Evolutionary conservation across 2,888 invertebrate species (phyloP).

Genomic region (Scaptomyza flava): DNA sequence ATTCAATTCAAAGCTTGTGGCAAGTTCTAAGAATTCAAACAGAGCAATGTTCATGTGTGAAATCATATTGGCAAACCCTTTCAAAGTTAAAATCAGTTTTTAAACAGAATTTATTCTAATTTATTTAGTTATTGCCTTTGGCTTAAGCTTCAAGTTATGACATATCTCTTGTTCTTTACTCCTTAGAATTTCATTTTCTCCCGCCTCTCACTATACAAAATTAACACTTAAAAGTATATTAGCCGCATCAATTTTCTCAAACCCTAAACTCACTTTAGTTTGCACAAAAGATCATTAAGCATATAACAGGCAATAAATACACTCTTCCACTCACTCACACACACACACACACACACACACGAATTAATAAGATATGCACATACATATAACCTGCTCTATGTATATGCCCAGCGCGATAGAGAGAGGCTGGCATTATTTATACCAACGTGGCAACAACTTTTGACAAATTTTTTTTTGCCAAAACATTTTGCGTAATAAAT

Average conservation of each 20-base stretch:
- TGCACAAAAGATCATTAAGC: conserved; percentile 64
- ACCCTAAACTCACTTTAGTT: conserved; percentile 14
- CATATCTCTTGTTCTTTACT: conserved; percentile 3
- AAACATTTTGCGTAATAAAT: conserved; percentile 78
- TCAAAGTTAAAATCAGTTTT: not conserved
- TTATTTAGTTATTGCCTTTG: too few species aligned
- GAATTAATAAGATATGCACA: conserved; percentile 3
- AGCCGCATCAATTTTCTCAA: conserved; percentile 45
- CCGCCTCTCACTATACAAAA: conserved; percentile 21
- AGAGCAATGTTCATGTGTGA: not conserved
- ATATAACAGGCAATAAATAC: conserved; percentile 45
- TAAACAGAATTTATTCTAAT: too few species aligned
- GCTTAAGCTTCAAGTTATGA: not conserved
- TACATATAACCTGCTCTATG: not conserved
- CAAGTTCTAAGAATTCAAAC: not conserved
- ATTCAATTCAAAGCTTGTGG: not conserved
- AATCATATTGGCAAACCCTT: not conserved
- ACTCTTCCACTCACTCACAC: conserved; percentile 17
- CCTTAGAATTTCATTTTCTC: not conserved
- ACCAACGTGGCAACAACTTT: conserved; percentile 64
- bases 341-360: conserved; percentile 6
- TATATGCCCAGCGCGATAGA: conserved; percentile 11
- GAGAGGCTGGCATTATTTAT: conserved; percentile 65
- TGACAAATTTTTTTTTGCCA: conserved; percentile 78
- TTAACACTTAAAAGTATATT: conserved; percentile 63